phyloP scores from a whole-genome alignment of 2,888 invertebrate genomes.

The Liopterus haemorrhoidalis region DNA sequence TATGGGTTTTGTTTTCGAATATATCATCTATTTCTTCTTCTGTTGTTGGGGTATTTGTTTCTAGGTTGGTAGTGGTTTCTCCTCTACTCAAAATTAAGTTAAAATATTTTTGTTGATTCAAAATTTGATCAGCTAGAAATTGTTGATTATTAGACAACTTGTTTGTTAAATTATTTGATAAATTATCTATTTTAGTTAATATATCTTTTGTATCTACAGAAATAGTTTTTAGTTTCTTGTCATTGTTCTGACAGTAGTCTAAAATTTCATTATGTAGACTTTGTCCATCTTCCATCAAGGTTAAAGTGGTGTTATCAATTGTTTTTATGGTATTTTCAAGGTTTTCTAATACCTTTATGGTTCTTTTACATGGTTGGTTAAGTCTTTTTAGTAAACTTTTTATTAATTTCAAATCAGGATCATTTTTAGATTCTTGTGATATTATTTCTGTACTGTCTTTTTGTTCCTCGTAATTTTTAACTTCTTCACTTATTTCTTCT shows the following conservation, averaged over 20 bases:
- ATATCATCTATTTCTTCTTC: constrained; percentile 25
- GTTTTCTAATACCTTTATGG: constrained; percentile 38
- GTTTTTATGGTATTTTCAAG: constrained; percentile 37
- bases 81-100: constrained; percentile 20
- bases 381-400: constrained; percentile 35
- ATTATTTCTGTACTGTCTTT: constrained; percentile 32
- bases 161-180: constrained; percentile 35
- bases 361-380: constrained; percentile 36
- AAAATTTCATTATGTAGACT: constrained; percentile 33
- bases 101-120: constrained; percentile 29
- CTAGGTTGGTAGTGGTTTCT: constrained; percentile 9
- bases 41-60: constrained; percentile 12
- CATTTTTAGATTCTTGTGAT: constrained; percentile 22
- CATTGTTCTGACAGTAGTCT: constrained; percentile 37
- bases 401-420: constrained; percentile 30
- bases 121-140: constrained; percentile 26
- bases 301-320: constrained; percentile 39
- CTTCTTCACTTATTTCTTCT: constrained; percentile 34
- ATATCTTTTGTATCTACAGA: constrained; percentile 40
- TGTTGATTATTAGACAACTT: constrained; percentile 28
- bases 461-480: constrained; percentile 31
- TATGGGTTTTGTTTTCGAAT: constrained; percentile 17
- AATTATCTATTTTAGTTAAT: constrained; percentile 39
- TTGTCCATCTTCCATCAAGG: constrained; percentile 33
- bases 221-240: constrained; percentile 39